Evolutionary conservation across 2,113 vertebrate genomes (phyloP).

Genomic region (Nymphicus hollandicus): DNA sequence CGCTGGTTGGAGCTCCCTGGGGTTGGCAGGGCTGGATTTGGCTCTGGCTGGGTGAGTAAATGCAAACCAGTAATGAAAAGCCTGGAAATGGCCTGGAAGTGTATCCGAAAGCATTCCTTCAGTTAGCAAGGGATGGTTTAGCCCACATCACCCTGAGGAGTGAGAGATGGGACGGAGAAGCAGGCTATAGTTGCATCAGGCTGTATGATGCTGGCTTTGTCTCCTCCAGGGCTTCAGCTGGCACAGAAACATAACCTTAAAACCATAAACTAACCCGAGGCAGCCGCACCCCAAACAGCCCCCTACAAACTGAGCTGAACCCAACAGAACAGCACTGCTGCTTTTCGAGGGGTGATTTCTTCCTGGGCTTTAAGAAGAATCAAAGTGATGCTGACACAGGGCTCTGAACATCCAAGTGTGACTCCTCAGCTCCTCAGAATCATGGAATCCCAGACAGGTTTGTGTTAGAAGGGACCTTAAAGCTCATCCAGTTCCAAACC

Average conservation of each 20-base stretch:
- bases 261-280: background rate
- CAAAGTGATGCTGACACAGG: background rate
- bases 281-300: background rate
- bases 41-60: background rate
- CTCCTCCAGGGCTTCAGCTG: background rate
- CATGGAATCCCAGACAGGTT: background rate
- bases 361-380: background rate
- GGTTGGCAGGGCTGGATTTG: background rate
- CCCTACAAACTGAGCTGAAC: fast-evolving
- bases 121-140: background rate
- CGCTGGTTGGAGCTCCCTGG: background rate
- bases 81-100: background rate
- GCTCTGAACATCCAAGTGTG: background rate
- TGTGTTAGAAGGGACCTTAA: background rate
- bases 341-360: background rate
- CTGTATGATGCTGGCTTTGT: background rate
- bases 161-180: background rate
- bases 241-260: background rate
- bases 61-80: background rate
- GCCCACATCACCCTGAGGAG: background rate
- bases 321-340: background rate
- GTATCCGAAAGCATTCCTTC: background rate
- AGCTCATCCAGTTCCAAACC: background rate
- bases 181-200: background rate
- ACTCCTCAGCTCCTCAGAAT: background rate